Base-by-base conservation (phyloP, 2,797 vertebrate species). In the Adelosebastes latens region DNA sequence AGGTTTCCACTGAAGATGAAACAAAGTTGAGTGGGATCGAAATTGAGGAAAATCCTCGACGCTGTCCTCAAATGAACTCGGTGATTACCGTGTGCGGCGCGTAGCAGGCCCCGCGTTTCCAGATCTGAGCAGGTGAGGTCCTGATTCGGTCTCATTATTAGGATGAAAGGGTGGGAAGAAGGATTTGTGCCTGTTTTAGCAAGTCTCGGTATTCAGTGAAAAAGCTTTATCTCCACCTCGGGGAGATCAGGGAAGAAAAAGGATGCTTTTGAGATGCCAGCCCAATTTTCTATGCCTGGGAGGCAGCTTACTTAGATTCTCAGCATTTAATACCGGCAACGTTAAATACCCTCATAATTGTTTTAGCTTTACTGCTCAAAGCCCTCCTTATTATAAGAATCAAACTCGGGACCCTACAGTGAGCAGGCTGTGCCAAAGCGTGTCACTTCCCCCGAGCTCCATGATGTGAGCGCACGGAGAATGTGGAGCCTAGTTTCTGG, bases 121-220 rank as follows among this genome's bases (percentile, higher is more conserved):
- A 72, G 73, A 88, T 80, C 71, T 39, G 79, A 86, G 87, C 90
- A 91, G 92, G 89, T 89, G 90, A 92, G 86, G 81, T 91, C 87
- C 87, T 87, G 88, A 90, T 91, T 91, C 4, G 72, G 71, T 72
- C 82, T 91, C 87, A 89, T 89, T 87, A 89, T 87, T 87, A 88
- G 91, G 91, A 91, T 91, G 83, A 93, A 91, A 91, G 86, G 75
- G 75, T 76, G 77, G 88, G 77, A 85, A 86, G 90, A 34, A 77
- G 87, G 88, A 91, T 91, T 89, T 88, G 70, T 88, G 93, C 93
- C 83, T 93, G 93, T 94, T 94, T 92, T 90, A 93, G 93, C 93
- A 94, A 89, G 94, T 86, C 91, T 84, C 36, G 81, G 86, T 81
- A 88, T 90, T 94, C 90, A 82, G 65, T 80, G 69, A 78, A 74